A percentile compares a stretch with the other conserved stretches of the same genome.
phyloP scores from a whole-genome alignment of 2,888 invertebrate genomes.

The Morinoia aosen region DNA sequence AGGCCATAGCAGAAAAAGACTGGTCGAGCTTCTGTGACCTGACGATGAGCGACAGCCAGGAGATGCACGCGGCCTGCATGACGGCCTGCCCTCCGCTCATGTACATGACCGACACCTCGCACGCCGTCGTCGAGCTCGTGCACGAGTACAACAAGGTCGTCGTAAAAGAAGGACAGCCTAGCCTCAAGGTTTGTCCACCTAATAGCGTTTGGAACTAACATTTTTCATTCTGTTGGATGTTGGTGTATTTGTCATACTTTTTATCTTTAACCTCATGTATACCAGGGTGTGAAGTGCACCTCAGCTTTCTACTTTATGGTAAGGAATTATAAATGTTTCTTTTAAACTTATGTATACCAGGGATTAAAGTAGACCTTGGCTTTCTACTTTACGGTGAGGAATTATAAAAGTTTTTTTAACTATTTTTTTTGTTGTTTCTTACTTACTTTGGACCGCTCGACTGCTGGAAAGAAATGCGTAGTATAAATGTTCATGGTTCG shows the following conservation, averaged over 20 bases:
- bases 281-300: neutral
- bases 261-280: neutral
- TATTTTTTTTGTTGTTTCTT: too few relatives aligned
- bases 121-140: constrained; percentile 83
- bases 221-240: neutral
- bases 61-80: constrained; percentile 92
- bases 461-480: too few relatives aligned
- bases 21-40: constrained; percentile 90
- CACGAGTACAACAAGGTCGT: constrained; percentile 82
- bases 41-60: constrained; percentile 98
- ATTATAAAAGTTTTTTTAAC: neutral
- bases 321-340: too few relatives aligned
- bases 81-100: constrained; percentile 95
- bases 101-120: constrained; percentile 92
- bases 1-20: constrained; percentile 80
- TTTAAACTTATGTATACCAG: neutral
- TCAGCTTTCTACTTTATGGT: neutral
- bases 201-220: neutral
- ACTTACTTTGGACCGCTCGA: too few relatives aligned
- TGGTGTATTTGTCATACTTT: neutral
- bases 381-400: neutral
- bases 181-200: constrained; percentile 58
- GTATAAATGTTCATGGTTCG: too few relatives aligned
- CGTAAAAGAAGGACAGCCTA: constrained; percentile 52
- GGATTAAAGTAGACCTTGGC: neutral